These are phyloP conservation scores for Megaceryle alcyon DNA, from an alignment of 2,797 vertebrate genomes.

Conservation along the genomic window DNA sequence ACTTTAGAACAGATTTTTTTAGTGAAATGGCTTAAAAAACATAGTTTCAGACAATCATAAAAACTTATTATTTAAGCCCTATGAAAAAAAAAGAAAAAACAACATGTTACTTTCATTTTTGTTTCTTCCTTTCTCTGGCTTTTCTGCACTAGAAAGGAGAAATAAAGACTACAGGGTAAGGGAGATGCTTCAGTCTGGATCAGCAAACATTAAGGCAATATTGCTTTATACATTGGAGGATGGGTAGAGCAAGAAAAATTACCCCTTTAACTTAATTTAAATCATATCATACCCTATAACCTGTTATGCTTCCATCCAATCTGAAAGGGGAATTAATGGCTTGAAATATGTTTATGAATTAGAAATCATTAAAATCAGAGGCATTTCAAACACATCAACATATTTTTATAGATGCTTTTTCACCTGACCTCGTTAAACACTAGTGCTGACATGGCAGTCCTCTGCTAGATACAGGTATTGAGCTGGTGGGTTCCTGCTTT, in stretches of 20 bases:
- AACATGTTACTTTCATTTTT: background rate
- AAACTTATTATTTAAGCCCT: background rate
- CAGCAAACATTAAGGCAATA: background rate
- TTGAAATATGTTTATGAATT: background rate
- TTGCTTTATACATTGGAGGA: background rate
- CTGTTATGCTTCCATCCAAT: background rate
- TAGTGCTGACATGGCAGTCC: background rate
- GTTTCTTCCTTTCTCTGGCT: background rate
- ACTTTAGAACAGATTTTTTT: background rate
- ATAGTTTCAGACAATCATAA: background rate
- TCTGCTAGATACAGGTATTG: background rate
- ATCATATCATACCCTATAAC: background rate
- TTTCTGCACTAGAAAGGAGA: background rate
- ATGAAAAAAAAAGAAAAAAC: background rate
- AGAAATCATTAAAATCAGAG: background rate
- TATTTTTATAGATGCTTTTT: background rate
- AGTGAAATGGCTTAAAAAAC: background rate
- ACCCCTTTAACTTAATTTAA: background rate
- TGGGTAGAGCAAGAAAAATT: background rate
- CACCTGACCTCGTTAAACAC: background rate
- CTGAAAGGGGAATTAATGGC: background rate
- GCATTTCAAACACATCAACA: background rate
- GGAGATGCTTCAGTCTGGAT: background rate
- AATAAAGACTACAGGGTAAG: background rate
- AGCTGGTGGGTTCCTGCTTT: background rate